These are phyloP conservation scores for Nemapogon koenigi DNA, from an alignment of 2,888 invertebrate species.

Conservation along the genomic window DNA sequence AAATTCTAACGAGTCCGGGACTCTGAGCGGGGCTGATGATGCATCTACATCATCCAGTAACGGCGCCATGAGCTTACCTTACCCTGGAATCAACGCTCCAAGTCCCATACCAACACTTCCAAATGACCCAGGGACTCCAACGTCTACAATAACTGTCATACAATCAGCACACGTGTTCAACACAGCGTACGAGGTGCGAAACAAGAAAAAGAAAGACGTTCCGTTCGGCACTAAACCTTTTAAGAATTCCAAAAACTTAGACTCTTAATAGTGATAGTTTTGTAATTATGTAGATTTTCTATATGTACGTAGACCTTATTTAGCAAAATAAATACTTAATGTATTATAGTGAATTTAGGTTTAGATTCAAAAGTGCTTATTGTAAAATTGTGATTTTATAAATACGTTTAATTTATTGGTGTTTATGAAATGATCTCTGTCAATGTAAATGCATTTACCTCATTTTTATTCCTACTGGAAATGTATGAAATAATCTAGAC, in stretches of 20 bases:
- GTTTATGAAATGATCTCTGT: constrained; percentile 30
- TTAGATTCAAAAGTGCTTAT: constrained; percentile 56
- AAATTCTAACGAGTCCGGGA: constrained; percentile 45
- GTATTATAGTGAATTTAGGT: constrained; percentile 18
- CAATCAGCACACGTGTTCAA: not conserved
- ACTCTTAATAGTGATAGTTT: constrained; percentile 35
- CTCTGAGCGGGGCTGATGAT: constrained; percentile 51
- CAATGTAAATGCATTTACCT: too few species aligned
- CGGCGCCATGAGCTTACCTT: too few species aligned
- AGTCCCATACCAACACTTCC: too few species aligned
- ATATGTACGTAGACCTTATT: constrained; percentile 44
- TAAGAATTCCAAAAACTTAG: constrained; percentile 58
- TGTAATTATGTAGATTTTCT: constrained; percentile 65
- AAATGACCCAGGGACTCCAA: too few species aligned
- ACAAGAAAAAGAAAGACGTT: constrained; percentile 38
- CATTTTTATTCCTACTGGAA: too few species aligned
- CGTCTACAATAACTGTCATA: too few species aligned
- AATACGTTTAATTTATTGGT: constrained; percentile 35
- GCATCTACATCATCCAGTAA: too few species aligned
- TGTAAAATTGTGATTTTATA: constrained; percentile 37
- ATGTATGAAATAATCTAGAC: too few species aligned
- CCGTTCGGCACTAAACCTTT: constrained; percentile 39
- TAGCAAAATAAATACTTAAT: constrained; percentile 34
- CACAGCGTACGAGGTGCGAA: constrained; percentile 18
- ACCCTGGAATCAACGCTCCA: too few species aligned